Evolutionary conservation across 1,140 invertebrate species (phyloP).

Genomic region (Panulirus ornatus): DNA sequence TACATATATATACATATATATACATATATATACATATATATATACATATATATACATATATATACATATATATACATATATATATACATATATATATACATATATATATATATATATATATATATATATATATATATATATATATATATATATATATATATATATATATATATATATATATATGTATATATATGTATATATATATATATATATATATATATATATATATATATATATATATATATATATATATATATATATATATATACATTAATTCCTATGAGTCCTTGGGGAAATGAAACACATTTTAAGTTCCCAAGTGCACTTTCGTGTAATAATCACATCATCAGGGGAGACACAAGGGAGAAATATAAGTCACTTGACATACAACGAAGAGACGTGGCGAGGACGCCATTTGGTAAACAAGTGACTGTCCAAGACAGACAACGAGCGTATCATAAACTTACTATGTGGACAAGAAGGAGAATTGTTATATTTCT

Average conservation of each 20-base stretch:
- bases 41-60: constrained; percentile 34
- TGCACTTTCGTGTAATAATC: too few species aligned
- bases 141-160: neutral
- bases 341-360: too few species aligned
- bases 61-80: constrained; percentile 32
- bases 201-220: neutral
- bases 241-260: neutral
- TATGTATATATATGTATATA: neutral
- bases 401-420: too few species aligned
- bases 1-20: constrained; percentile 38
- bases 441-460: too few species aligned
- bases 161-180: neutral
- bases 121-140: constrained; percentile 8
- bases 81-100: constrained; percentile 31
- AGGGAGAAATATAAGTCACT: too few species aligned
- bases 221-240: neutral
- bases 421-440: too few species aligned
- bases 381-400: too few species aligned
- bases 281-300: too few species aligned
- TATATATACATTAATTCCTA: too few species aligned
- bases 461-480: too few species aligned
- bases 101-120: constrained; percentile 24
- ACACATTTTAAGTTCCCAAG: too few species aligned
- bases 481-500: too few species aligned
- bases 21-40: constrained; percentile 38